These are phyloP conservation scores for Labeo catla DNA, from an alignment of 2,113 vertebrate genomes.

Conservation along the genomic window DNA sequence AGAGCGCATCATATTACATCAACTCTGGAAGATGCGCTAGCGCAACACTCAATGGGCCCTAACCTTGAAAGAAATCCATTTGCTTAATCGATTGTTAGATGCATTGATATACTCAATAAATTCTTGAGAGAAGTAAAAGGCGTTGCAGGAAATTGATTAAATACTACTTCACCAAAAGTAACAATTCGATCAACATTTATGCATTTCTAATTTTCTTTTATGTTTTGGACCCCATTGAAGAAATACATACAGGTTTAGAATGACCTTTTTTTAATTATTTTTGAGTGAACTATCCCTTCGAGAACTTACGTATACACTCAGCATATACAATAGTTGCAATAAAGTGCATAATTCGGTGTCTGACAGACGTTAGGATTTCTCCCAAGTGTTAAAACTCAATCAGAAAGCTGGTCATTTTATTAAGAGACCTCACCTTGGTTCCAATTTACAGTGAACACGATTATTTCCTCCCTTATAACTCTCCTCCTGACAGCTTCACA, in stretches of 20 bases:
- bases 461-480: constrained; percentile 44
- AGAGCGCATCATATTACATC: constrained; percentile 70
- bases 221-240: background rate
- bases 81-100: constrained; percentile 53
- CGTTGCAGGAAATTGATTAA: constrained; percentile 17
- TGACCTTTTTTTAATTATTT: background rate
- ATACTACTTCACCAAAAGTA: background rate
- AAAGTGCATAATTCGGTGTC: background rate
- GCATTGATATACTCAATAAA: background rate
- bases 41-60: constrained; percentile 56
- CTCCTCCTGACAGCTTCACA: constrained; percentile 66
- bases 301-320: background rate
- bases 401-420: constrained; percentile 44
- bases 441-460: constrained; percentile 70
- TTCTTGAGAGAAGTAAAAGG: background rate
- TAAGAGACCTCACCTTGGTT: constrained; percentile 53
- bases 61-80: constrained; percentile 68
- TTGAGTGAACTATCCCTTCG: background rate
- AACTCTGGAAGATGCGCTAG: constrained; percentile 61
- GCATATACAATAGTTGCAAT: background rate
- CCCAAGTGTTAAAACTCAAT: constrained; percentile 34
- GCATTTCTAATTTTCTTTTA: background rate
- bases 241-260: background rate
- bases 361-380: background rate
- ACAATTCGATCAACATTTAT: background rate